Conservation (phyloP, 1,140 invertebrate genomes). For the Theocolax elegans region DNA sequence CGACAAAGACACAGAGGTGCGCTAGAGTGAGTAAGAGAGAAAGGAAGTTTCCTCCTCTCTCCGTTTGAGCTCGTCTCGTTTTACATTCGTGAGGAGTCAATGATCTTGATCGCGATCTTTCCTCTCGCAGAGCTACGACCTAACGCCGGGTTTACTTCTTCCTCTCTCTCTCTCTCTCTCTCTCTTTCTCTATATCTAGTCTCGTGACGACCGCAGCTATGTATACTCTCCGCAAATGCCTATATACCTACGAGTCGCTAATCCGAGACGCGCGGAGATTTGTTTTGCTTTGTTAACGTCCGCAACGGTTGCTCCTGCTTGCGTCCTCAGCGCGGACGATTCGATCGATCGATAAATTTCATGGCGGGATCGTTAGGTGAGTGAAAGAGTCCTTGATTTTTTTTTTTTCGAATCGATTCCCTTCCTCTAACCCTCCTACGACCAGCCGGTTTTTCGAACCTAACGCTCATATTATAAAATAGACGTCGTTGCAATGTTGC, state of each 20-base stretch:
- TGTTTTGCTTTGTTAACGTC: slow-evolving; percentile 24
- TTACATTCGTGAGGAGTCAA: slow-evolving; percentile 59
- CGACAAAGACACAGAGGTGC: no score
- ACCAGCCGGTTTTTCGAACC: slow-evolving; percentile 27
- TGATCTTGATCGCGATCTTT: slow-evolving; percentile 60
- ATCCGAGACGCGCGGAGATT: slow-evolving; percentile 21
- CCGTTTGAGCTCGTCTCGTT: slow-evolving; percentile 44
- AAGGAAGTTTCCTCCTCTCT: neutral
- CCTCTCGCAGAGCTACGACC: slow-evolving; percentile 23
- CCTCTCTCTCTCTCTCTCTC: slow-evolving; percentile 28
- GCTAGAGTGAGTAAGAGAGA: no score
- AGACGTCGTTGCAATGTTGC: neutral
- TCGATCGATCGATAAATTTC: slow-evolving; percentile 43
- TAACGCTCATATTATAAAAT: neutral
- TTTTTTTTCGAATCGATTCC: slow-evolving; percentile 16
- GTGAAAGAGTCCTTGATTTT: slow-evolving; percentile 17
- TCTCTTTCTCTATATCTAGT: neutral
- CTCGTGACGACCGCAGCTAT: no score
- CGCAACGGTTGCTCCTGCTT: neutral
- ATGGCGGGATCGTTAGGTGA: slow-evolving; percentile 27
- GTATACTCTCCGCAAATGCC: no score
- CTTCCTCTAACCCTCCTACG: no score
- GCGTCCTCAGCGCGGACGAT: no score
- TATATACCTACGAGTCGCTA: slow-evolving; percentile 11
- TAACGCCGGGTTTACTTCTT: slow-evolving; percentile 19